Evolutionary conservation across 2,888 invertebrate species (phyloP), one percentile per base, ranked within the genome.

Genomic region (Conops quadrifasciatus): DNA sequence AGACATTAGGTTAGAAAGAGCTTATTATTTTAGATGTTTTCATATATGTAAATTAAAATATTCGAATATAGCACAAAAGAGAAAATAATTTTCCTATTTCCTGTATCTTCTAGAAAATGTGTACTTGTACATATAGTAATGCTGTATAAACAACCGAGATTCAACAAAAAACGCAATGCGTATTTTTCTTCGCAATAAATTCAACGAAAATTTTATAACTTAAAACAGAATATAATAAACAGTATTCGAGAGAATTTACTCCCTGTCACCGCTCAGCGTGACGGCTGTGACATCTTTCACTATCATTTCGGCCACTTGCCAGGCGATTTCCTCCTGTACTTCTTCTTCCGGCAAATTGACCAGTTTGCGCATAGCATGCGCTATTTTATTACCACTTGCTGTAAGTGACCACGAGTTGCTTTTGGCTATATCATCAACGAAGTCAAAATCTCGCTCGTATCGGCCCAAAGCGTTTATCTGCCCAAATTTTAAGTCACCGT

Each of bases 301-400:
- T 81, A 98, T 98, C 94, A 96, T 96, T 87, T 96, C 95, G 30
- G 98, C 97, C 75, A 97, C 94, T 88, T 96, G 94, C 93, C 97
- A 95, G 5, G 98, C 98, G 89, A 97, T 92, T 85, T 97, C 97
- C 86, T 98, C 97, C 87, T 97, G 94, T 63, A 92, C 92, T 88
- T 93, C 94, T 79, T 95, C 93, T 82, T 94, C 93, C 68, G 92
- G 94, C 78, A 92, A 89, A 87, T 93, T 92, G 72, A 95, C 94
- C 82, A 95, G 90, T 82, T 91, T 91, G 80, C 90, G 92, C 73
- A 95, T 91, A 79, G 93, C 94, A 77, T 82, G 85, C 75, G 84
- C 86, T 16, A 86, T 75, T 75, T 80, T 82, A 81, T 88, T 85
- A 67, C 86, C 86, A 63, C 81, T 77, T 11, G 75, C 75, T 15